Percentiles rank a stretch among this genome's conserved stretches.
Conservation (phyloP, 2,113 vertebrate genomes). For the Cranoglanis bouderius region DNA sequence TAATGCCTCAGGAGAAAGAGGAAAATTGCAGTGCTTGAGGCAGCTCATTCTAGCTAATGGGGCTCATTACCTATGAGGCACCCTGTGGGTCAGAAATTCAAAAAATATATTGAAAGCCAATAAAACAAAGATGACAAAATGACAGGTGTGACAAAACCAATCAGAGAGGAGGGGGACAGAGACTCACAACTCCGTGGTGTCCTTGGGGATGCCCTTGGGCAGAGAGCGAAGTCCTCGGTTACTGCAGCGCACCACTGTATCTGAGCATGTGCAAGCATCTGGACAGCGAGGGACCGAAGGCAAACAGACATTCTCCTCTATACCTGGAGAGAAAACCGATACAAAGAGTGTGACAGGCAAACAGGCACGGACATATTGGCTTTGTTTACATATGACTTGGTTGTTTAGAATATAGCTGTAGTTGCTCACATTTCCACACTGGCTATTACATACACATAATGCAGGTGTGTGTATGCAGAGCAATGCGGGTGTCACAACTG, state of each 20-base stretch:
- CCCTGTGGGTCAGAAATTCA: neutral
- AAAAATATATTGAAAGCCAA: neutral
- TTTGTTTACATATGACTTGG: neutral
- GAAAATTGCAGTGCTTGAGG: constrained; percentile 12
- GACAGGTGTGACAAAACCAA: neutral
- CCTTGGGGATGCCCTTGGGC: constrained; percentile 94
- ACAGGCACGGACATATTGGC: constrained; percentile 14
- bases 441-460: neutral
- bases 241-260: constrained; percentile 92
- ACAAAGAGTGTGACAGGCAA: constrained; percentile 25
- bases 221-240: constrained; percentile 85
- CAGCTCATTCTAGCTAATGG: neutral
- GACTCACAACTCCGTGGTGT: constrained; percentile 96
- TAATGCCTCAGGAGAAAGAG: neutral
- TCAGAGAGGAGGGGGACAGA: constrained; percentile 3
- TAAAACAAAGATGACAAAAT: constrained; percentile 11
- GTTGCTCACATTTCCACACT: neutral
- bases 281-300: constrained; percentile 86
- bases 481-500: neutral
- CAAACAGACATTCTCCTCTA: constrained; percentile 89
- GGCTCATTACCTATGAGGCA: constrained; percentile 1
- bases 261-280: constrained; percentile 89
- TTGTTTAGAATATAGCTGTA: neutral
- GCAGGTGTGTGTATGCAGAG: neutral
- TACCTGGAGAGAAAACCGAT: constrained; percentile 69